A percentile compares a stretch with the other conserved stretches of the same genome.
phyloP scores from a whole-genome alignment of 2,113 vertebrate species.

The Coptodon bakossiorum region DNA sequence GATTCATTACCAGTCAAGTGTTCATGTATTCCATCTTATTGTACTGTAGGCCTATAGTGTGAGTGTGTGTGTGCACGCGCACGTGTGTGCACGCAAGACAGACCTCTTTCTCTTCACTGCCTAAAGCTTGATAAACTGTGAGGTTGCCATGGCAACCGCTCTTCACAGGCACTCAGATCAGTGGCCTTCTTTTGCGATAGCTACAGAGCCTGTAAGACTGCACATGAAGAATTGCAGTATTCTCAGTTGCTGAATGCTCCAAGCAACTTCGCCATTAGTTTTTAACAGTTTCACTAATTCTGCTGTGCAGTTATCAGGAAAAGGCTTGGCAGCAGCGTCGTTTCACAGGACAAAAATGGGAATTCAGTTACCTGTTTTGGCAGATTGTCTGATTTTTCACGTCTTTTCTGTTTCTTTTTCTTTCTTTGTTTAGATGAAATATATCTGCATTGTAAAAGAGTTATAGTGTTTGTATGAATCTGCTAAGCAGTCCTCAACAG shows the following conservation, averaged over 20 bases:
- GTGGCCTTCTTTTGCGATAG: slow-evolving; percentile 42
- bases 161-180: slow-evolving; percentile 57
- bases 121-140: slow-evolving; percentile 70
- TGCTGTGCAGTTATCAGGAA: slow-evolving; percentile 2
- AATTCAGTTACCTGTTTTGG: background rate
- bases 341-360: background rate
- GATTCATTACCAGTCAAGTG: background rate
- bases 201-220: slow-evolving; percentile 38
- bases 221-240: slow-evolving; percentile 37
- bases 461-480: background rate
- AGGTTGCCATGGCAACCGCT: slow-evolving; percentile 63
- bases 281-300: background rate
- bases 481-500: background rate
- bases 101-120: slow-evolving; percentile 31
- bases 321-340: background rate
- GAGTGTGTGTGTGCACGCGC: background rate
- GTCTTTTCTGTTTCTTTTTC: background rate
- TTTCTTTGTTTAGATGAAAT: background rate
- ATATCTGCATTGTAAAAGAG: background rate
- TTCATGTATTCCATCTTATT: background rate
- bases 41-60: background rate
- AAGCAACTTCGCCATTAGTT: background rate
- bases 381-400: background rate
- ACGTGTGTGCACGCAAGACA: background rate
- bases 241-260: background rate